Percentiles rank a stretch among this genome's conserved stretches.
These are phyloP conservation scores for Stylophora pistillata DNA, from an alignment of 64 coral and sea anemone species.

Conservation along the genomic window DNA sequence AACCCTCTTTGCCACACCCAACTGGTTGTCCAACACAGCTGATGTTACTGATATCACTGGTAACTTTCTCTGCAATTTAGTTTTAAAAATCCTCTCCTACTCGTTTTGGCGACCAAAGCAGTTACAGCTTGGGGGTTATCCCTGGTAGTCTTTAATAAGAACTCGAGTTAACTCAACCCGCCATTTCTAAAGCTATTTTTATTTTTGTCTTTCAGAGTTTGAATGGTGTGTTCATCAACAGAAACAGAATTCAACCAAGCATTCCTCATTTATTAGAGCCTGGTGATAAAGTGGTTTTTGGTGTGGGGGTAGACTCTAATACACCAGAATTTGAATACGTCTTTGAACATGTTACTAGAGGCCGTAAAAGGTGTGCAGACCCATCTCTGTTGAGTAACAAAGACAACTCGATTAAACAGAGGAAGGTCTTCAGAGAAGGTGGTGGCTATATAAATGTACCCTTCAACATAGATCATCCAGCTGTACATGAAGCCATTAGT, in stretches of 20 bases:
- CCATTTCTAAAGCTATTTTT: background rate
- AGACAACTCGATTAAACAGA: conserved; percentile 49
- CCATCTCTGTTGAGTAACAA: background rate
- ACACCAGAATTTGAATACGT: conserved; percentile 94
- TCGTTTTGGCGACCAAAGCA: too few species aligned
- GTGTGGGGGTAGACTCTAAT: conserved; percentile 81
- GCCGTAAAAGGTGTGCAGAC: conserved; percentile 80
- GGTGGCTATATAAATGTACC: conserved; percentile 52
- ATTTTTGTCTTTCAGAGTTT: conserved; percentile 77
- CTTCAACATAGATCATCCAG: background rate
- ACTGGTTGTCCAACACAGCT: too few species aligned
- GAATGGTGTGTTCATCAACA: conserved; percentile 97
- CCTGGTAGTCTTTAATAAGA: too few species aligned
- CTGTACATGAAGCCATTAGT: conserved; percentile 68
- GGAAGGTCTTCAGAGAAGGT: conserved; percentile 68
- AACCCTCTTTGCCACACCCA: too few species aligned
- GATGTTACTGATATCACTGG: too few species aligned
- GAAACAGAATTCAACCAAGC: conserved; percentile 55
- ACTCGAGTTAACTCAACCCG: too few species aligned
- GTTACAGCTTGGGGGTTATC: too few species aligned
- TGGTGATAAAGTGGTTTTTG: conserved; percentile 89
- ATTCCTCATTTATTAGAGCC: conserved; percentile 59
- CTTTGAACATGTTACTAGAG: conserved; percentile 71
- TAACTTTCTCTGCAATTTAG: too few species aligned
- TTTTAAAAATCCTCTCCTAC: too few species aligned